Evolutionary conservation across 2,888 invertebrate genomes (phyloP).

Genomic region (Polydrusus cervinus): DNA sequence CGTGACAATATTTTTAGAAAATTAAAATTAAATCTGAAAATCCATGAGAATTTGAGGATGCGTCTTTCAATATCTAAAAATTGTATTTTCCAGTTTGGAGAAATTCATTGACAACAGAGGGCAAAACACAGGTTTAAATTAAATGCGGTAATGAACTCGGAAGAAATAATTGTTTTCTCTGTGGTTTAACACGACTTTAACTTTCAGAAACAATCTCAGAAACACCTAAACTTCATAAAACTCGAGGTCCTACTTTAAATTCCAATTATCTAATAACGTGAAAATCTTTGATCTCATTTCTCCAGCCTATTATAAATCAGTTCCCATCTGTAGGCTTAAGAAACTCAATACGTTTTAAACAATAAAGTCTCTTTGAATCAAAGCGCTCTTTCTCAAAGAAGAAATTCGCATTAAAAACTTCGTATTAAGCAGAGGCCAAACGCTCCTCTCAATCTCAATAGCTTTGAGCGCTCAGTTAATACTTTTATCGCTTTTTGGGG

Average conservation of each 20-base stretch:
- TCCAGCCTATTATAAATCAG: slow-evolving; percentile 32
- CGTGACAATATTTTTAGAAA: too few species aligned
- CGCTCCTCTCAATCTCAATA: slow-evolving; percentile 34
- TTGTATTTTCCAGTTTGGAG: too few species aligned
- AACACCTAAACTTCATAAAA: slow-evolving; percentile 12
- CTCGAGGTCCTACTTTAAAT: slow-evolving; percentile 1
- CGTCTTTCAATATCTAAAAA: too few species aligned
- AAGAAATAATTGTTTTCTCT: not conserved
- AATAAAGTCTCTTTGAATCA: slow-evolving; percentile 45
- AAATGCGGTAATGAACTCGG: too few species aligned
- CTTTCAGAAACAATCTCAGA: not conserved
- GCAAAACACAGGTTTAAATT: too few species aligned
- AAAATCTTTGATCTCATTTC: slow-evolving; percentile 31
- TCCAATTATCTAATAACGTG: slow-evolving; percentile 25
- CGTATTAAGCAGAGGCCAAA: slow-evolving; percentile 46
- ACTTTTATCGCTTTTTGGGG: slow-evolving; percentile 50
- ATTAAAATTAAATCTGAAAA: too few species aligned
- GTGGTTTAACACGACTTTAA: not conserved
- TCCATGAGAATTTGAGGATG: too few species aligned
- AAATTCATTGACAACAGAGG: too few species aligned
- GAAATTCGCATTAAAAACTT: slow-evolving; percentile 47
- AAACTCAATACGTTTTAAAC: slow-evolving; percentile 46
- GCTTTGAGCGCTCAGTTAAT: slow-evolving; percentile 48
- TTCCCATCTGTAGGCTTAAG: slow-evolving; percentile 36
- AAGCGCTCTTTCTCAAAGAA: slow-evolving; percentile 41